Percentiles rank a stretch among this genome's conserved stretches.
Evolutionary conservation across 2,888 invertebrate species (phyloP).

Genomic region (Elmis aenea): DNA sequence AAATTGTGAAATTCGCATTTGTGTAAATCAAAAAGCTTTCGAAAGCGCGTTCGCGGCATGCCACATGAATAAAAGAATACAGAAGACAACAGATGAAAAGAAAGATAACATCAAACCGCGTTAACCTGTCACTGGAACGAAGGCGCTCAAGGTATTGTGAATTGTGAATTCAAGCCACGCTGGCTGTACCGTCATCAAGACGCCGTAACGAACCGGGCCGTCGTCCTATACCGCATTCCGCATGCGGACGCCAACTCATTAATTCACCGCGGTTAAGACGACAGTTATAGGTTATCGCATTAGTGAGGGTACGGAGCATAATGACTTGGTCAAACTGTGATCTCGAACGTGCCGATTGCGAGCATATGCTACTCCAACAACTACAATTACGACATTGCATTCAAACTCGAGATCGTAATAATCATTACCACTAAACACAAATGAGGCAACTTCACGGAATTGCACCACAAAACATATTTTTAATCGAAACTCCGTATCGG

Average conservation of each 20-base stretch:
- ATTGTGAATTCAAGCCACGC: slow-evolving; percentile 32
- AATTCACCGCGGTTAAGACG: slow-evolving; percentile 33
- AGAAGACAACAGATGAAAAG: slow-evolving; percentile 19
- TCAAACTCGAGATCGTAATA: slow-evolving; percentile 15
- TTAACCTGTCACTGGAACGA: slow-evolving; percentile 16
- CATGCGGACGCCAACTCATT: slow-evolving; percentile 33
- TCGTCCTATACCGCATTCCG: slow-evolving; percentile 20
- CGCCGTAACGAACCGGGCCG: slow-evolving; percentile 29
- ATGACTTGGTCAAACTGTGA: slow-evolving; percentile 34
- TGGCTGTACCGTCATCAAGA: slow-evolving; percentile 31
- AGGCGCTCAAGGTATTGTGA: slow-evolving; percentile 5
- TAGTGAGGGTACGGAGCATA: slow-evolving; percentile 25
- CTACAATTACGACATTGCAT: slow-evolving; percentile 20
- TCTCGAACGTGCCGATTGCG: slow-evolving; percentile 31
- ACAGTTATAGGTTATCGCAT: slow-evolving; percentile 23
- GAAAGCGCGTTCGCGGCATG: slow-evolving; percentile 12
- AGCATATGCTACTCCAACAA: slow-evolving; percentile 20
- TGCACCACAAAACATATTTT: too few species aligned
- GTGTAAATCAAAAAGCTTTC: slow-evolving; percentile 16
- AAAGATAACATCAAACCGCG: slow-evolving; percentile 12
- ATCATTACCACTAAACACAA: slow-evolving; percentile 20
- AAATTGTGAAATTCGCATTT: slow-evolving; percentile 10
- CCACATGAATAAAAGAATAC: slow-evolving; percentile 21
- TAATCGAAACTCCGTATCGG: too few species aligned
- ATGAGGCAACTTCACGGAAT: too few species aligned